Conservation (phyloP, 2,888 invertebrate genomes). For the Helleia helle region DNA sequence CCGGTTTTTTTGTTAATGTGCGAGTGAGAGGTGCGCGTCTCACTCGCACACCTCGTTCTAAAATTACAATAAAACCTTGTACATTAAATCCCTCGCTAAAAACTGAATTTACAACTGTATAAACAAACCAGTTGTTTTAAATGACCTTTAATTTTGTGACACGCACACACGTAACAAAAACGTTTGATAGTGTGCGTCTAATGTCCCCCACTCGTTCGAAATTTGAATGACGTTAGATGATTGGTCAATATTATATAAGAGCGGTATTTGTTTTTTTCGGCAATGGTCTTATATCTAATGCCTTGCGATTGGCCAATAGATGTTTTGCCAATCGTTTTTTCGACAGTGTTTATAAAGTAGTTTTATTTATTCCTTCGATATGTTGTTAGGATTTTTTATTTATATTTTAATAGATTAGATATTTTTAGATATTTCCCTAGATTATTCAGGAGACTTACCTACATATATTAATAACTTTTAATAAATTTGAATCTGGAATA, state of each 20-base stretch:
- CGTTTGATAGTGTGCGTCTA: conserved; percentile 14
- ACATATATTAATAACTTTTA: too few relatives aligned
- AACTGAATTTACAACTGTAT: background rate
- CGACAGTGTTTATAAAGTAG: too few relatives aligned
- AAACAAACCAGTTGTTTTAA: background rate
- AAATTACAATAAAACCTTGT: conserved; percentile 2
- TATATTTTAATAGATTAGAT: too few relatives aligned
- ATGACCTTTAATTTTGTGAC: background rate
- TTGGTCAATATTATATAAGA: conserved; percentile 33
- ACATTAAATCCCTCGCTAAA: background rate
- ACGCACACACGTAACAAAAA: background rate
- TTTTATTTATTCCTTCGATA: too few relatives aligned
- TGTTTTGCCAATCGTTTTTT: background rate
- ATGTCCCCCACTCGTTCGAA: conserved; percentile 32
- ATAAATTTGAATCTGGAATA: too few relatives aligned
- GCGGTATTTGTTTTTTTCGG: background rate
- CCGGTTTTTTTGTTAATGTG: background rate
- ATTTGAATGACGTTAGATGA: conserved; percentile 62
- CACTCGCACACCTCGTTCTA: background rate
- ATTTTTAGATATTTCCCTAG: too few relatives aligned
- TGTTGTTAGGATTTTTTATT: too few relatives aligned
- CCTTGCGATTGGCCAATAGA: background rate
- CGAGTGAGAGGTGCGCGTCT: background rate
- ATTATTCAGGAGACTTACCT: too few relatives aligned
- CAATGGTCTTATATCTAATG: background rate